Conservation (phyloP, 2,888 invertebrate genomes). For the Lobophora halterata region DNA sequence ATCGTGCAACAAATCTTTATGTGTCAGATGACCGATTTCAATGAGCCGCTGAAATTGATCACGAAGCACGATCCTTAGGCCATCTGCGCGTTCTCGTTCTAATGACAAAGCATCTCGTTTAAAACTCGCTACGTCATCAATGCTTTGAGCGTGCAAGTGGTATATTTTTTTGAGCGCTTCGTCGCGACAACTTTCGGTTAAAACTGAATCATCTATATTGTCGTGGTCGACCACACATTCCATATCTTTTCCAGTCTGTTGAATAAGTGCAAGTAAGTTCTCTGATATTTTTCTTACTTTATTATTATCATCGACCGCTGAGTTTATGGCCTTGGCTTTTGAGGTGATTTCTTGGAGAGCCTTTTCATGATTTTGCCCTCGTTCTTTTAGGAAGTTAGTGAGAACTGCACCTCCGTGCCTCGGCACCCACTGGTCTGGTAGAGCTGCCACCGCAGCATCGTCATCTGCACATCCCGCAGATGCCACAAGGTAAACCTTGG, state of each 20-base stretch:
- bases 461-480: constrained; percentile 52
- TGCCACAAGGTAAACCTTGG: constrained; percentile 31
- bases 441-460: constrained; percentile 51
- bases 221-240: constrained; percentile 44
- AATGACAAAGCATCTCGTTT: constrained; percentile 48
- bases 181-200: constrained; percentile 36
- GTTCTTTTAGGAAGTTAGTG: constrained; percentile 52
- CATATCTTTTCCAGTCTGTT: constrained; percentile 50
- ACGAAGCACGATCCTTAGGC: constrained; percentile 48
- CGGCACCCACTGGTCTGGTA: constrained; percentile 59
- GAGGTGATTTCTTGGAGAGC: constrained; percentile 39
- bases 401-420: constrained; percentile 52
- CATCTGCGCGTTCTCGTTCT: constrained; percentile 58
- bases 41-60: constrained; percentile 55
- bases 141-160: constrained; percentile 36
- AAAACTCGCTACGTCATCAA: constrained; percentile 45
- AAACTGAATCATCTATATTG: constrained; percentile 14
- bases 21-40: constrained; percentile 48
- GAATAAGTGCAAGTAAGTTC: constrained; percentile 46
- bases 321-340: constrained; percentile 43
- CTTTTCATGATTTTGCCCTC: constrained; percentile 45
- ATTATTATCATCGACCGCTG: constrained; percentile 45
- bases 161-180: constrained; percentile 42
- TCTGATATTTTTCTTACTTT: constrained; percentile 52
- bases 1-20: constrained; percentile 56